phyloP scores from a whole-genome alignment of 2,797 vertebrate genomes.

The Tinamus major region DNA sequence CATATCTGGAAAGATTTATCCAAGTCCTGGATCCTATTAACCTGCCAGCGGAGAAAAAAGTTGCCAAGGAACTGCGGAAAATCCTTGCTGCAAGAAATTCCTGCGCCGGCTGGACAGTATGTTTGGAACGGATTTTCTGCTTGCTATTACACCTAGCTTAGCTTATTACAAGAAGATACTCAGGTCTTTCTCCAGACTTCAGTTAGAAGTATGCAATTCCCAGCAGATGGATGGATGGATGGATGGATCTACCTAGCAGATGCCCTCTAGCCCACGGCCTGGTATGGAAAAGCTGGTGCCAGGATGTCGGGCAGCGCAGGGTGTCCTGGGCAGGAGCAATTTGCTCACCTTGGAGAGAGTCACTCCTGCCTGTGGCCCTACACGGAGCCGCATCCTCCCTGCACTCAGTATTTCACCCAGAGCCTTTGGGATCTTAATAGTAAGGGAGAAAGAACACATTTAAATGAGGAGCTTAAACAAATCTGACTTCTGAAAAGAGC shows the following conservation, averaged over 20 bases:
- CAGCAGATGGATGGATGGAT: fast-evolving
- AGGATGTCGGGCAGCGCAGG: too few species aligned
- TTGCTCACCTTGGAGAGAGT: not conserved
- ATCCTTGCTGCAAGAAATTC: fast-evolving
- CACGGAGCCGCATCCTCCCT: not conserved
- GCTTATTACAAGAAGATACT: fast-evolving
- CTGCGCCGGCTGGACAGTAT: fast-evolving
- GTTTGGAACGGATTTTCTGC: not conserved
- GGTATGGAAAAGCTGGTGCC: too few species aligned
- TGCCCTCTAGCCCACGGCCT: not conserved
- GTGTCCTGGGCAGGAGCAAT: too few species aligned
- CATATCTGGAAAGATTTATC: conserved; percentile 13
- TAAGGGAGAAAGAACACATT: not conserved
- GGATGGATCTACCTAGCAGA: not conserved
- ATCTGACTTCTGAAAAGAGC: too few species aligned
- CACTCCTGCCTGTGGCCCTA: too few species aligned
- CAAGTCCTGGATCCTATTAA: not conserved
- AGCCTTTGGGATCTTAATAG: not conserved
- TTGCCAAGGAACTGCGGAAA: fast-evolving
- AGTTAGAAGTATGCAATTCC: fast-evolving
- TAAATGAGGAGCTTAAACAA: not conserved
- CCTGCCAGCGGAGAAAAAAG: fast-evolving
- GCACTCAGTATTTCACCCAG: not conserved
- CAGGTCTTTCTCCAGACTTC: not conserved
- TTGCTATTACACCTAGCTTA: fast-evolving